These are phyloP conservation scores for Aphrophora alni DNA, from an alignment of 2,888 invertebrate species.

Conservation along the genomic window DNA sequence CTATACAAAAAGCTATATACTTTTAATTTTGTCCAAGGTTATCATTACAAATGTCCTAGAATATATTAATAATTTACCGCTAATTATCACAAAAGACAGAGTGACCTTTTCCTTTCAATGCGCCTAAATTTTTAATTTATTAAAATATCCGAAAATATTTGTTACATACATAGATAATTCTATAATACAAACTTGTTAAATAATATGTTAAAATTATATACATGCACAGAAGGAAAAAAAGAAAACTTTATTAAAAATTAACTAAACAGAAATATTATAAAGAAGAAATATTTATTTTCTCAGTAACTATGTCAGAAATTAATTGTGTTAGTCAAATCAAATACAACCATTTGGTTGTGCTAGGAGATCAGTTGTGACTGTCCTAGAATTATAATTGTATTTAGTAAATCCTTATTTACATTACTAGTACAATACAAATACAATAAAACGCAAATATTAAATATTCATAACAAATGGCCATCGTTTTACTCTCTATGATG, in stretches of 20 bases:
- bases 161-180: neutral
- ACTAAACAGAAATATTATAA: neutral
- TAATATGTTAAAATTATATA: neutral
- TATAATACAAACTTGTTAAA: slow-evolving; percentile 5
- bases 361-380: neutral
- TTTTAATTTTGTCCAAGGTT: neutral
- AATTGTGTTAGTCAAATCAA: neutral
- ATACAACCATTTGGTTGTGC: neutral
- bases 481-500: no score
- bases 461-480: no score
- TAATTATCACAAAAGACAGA: slow-evolving; percentile 4
- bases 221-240: neutral
- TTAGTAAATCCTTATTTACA: neutral
- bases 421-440: neutral
- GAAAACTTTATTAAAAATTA: neutral
- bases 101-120: neutral
- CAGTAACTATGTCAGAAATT: neutral
- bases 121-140: neutral
- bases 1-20: slow-evolving; percentile 32
- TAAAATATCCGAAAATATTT: neutral
- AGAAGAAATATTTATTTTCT: neutral
- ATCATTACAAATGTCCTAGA: neutral
- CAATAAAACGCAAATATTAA: neutral
- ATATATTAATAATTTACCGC: slow-evolving; percentile 1
- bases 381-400: neutral